Conservation (phyloP, 2,113 vertebrate species). For the Menidia beryllina region DNA sequence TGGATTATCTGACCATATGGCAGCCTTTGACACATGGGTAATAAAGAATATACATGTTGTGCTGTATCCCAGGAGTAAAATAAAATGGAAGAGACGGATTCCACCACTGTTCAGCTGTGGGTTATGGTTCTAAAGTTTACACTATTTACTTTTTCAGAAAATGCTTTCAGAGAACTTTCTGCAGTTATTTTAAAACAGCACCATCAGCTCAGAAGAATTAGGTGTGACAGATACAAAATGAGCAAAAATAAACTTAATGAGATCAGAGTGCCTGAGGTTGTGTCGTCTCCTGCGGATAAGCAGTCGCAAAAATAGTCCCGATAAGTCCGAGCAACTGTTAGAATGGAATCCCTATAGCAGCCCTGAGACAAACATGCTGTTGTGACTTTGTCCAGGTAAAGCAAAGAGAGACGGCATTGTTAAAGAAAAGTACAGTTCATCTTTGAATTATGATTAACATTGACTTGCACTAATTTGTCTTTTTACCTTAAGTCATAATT, state of each 20-base stretch:
- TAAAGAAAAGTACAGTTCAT: neutral
- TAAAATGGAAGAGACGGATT: slow-evolving; percentile 64
- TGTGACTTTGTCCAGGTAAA: neutral
- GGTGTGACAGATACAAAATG: slow-evolving; percentile 63
- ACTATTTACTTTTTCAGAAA: slow-evolving; percentile 32
- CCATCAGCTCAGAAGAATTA: slow-evolving; percentile 57
- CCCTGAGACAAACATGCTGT: slow-evolving; percentile 19
- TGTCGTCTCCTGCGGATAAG: slow-evolving; percentile 47
- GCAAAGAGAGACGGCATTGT: neutral
- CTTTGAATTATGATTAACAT: neutral
- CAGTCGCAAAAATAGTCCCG: slow-evolving; percentile 65
- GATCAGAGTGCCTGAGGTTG: slow-evolving; percentile 49
- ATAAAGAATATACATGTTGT: slow-evolving; percentile 56
- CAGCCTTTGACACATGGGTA: slow-evolving; percentile 34
- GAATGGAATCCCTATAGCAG: slow-evolving; percentile 56
- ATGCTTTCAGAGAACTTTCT: slow-evolving; percentile 47
- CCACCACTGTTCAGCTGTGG: slow-evolving; percentile 25
- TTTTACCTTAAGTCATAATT: neutral
- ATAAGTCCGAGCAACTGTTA: slow-evolving; percentile 62
- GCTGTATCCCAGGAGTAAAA: slow-evolving; percentile 60
- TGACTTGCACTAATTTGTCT: neutral
- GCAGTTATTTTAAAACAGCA: slow-evolving; percentile 28
- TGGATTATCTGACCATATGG: slow-evolving; percentile 37
- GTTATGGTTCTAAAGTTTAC: slow-evolving; percentile 29
- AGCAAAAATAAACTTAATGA: slow-evolving; percentile 75